phyloP scores from a whole-genome alignment of 2,113 vertebrate genomes.

The Leptocoma aspasia region DNA sequence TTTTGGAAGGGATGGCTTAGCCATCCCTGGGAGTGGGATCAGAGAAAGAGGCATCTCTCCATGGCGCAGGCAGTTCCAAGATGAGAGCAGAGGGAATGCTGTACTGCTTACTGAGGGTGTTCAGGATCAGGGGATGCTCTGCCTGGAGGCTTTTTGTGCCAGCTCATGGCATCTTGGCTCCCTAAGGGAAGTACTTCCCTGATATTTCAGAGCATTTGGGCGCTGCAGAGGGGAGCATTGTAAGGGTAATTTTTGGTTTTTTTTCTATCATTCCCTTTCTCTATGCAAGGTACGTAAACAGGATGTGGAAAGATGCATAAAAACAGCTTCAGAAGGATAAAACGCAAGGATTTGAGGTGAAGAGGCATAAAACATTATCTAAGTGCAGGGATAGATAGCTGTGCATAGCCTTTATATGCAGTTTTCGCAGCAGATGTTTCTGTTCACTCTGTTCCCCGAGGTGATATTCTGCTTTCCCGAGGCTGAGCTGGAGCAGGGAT shows the following conservation, averaged over 20 bases:
- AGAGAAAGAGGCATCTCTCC: background rate
- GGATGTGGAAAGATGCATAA: background rate
- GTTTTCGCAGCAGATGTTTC: background rate
- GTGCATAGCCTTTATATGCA: background rate
- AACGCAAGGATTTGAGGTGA: accelerated
- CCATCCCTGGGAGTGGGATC: background rate
- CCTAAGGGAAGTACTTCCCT: background rate
- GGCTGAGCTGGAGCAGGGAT: background rate
- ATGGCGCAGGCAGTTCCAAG: background rate
- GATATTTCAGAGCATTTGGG: background rate
- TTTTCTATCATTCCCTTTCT: background rate
- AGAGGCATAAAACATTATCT: background rate
- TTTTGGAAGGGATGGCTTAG: background rate
- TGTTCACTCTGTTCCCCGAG: background rate
- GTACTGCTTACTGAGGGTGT: background rate
- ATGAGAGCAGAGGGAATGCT: background rate
- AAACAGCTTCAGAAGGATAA: background rate
- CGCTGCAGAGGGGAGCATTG: accelerated
- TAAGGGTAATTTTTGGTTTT: background rate
- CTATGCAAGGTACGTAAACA: background rate
- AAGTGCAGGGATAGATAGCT: background rate
- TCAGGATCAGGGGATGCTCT: background rate
- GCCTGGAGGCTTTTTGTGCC: background rate
- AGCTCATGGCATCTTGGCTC: background rate
- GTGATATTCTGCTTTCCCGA: background rate